These are phyloP conservation scores for Phacellophora camtschatica DNA, from an alignment of 30 jellyfish, hydroid and myxozoan genomes.

Conservation along the genomic window DNA sequence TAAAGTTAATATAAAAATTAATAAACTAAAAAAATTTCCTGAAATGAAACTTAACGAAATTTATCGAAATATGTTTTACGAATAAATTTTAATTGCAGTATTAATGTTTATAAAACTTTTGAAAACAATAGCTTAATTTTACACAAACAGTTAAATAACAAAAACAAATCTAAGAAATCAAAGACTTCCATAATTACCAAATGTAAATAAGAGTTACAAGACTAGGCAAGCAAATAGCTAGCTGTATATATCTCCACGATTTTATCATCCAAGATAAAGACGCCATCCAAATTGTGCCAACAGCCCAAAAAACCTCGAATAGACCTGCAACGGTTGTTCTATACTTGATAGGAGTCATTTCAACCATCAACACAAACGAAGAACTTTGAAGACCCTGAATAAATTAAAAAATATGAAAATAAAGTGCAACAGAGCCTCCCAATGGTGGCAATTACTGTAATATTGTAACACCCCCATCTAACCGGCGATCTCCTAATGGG, in stretches of 20 bases:
- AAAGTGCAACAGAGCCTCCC: not conserved
- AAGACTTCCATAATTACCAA: conserved; percentile 46
- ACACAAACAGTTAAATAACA: no score
- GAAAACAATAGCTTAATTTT: no score
- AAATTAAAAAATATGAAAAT: not conserved
- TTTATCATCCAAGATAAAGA: conserved; percentile 79
- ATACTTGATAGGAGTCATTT: conserved; percentile 67
- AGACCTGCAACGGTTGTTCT: conserved; percentile 74
- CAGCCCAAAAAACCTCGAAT: conserved; percentile 92
- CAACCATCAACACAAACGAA: conserved; percentile 81
- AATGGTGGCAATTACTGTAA: not conserved
- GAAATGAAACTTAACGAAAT: not conserved
- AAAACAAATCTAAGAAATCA: no score
- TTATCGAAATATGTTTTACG: no score
- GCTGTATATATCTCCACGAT: conserved; percentile 86
- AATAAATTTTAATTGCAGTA: no score
- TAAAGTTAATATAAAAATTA: no score
- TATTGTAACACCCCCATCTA: not conserved
- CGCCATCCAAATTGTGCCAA: conserved; percentile 94
- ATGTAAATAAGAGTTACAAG: conserved; percentile 62
- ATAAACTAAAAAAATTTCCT: not conserved
- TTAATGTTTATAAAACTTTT: no score
- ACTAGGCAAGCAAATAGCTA: conserved; percentile 89
- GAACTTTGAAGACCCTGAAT: conserved; percentile 79
- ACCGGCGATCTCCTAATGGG: no score